Evolutionary conservation across 2,888 invertebrate genomes (phyloP), one percentile per base, ranked within the genome.

Genomic region (Hyles lineata): DNA sequence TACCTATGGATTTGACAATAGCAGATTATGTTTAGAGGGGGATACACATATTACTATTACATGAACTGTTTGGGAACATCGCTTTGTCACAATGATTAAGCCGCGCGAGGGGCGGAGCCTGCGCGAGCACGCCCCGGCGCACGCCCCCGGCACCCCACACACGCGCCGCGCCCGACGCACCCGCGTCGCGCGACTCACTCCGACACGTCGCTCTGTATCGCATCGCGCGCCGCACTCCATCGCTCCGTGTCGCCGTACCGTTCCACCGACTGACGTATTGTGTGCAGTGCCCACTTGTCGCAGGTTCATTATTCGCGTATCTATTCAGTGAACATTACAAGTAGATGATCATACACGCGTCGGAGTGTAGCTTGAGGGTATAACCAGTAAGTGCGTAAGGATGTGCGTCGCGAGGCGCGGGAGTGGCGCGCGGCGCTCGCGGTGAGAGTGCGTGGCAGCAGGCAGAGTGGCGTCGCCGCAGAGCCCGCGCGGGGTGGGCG

Each of bases 71-170:
- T 85, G 90, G 92, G 91, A 91, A 91, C 92, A 91, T 90, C 92
- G 89, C 91, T 89, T 94, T 93, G 92, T 94, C 92, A 94, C 90
- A 92, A 92, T 92, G 92, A 94, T 92, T 93, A 93, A 90, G 89
- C 86, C 83, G 84, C 76, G 83, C 77, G 83, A 77, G 83, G 87
- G 92, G 92, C 89, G 90, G 90, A 76, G 86, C 85, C 72, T n/a
- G 71, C 71, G 70, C 9, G 73, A 87, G 84, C 91, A 88, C 90
- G 91, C 91, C 91, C 82, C 82, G 78, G 77, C 84, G 80, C 82
- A 82, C 80, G 77, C 82, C 77, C 80, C 78, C 85, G 72, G 78
- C 83, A 80, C 85, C 86, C 82, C 84, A 83, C 85, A 78, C 85
- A 82, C 85, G 83, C 76, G 75, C 80, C 70, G 71, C 74, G 76